Base-by-base conservation (phyloP, 2,113 vertebrate genomes). In the Neodon shergylaensis region DNA sequence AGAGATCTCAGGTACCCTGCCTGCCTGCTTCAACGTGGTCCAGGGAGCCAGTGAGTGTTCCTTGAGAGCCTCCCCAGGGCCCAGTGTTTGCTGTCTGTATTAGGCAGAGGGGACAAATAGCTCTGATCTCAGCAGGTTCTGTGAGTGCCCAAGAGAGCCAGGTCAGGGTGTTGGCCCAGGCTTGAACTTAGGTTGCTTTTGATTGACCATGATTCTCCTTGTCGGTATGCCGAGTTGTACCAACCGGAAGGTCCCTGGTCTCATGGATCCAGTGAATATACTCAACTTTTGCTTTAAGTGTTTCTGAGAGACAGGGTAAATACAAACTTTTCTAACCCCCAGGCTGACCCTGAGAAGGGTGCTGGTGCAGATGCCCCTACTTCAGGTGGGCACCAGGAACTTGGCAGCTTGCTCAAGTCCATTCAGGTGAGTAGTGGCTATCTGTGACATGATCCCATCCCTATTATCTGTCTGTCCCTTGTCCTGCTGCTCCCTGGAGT, bases 101-200 rank as follows among this genome's bases (percentile, higher is more conserved):
- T 24, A 39, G 44, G 26, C 11, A 28, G 22, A 33, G 11, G 65
- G n/a, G 33, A 31, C 61, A 17, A 22, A 44, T 19, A 19, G 28
- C 39, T 93, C 94, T 74, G 52, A 92, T 68, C 47, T 63, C 89
- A 93, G 84, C 58, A 73, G 84, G 22, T 72, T 70, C 42, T 72
- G 0, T 58, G 76, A 95, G n/a, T 65, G 19, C 21, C 65, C 42
- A 78, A 63, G 86, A 88, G 19, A 92, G 61, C 58, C 65, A 61
- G 54, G 49, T 85, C 63, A 76, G 54, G 49, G 65, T 92, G 28
- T 36, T 54, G 44, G 68, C 54, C 58, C 65, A 61, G 54, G 49
- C 39, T 92, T 89, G 94, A 92, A 91, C 39, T 65, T 83, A 66
- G 63, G 61, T 66, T 65, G 26, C n/a, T 33, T 72, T 28, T 65